Percentiles rank a stretch among this genome's conserved stretches.
Conservation (phyloP, 1,140 invertebrate genomes). For the Cyclina sinensis region DNA sequence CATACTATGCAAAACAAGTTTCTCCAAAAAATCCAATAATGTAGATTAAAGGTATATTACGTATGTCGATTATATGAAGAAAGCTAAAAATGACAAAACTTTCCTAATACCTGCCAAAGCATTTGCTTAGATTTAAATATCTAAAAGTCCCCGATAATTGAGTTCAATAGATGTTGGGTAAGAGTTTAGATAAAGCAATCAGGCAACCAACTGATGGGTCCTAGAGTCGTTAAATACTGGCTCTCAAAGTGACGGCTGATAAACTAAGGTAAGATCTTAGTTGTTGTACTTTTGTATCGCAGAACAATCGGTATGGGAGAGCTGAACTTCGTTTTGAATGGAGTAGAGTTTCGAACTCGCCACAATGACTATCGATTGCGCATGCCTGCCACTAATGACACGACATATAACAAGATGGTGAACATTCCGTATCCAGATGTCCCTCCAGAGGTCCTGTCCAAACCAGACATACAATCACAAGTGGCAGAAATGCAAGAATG, state of each 20-base stretch:
- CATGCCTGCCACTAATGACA: conserved; percentile 71
- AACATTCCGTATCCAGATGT: conserved; percentile 81
- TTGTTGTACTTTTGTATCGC: neutral
- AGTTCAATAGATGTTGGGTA: neutral
- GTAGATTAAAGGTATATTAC: too few species aligned
- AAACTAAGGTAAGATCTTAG: neutral
- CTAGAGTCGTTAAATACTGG: neutral
- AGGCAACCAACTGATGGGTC: neutral
- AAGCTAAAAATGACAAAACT: too few species aligned
- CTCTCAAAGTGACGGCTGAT: neutral
- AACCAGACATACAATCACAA: conserved; percentile 76
- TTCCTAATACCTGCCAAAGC: too few species aligned
- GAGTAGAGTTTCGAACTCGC: conserved; percentile 82
- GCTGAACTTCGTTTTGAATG: conserved; percentile 79
- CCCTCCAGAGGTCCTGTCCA: conserved; percentile 75
- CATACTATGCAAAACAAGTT: too few species aligned
- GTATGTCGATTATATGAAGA: too few species aligned
- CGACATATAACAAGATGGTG: conserved; percentile 71
- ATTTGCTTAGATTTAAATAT: too few species aligned
- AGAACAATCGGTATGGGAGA: conserved; percentile 82
- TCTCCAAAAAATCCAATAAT: too few species aligned
- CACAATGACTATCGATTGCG: conserved; percentile 83
- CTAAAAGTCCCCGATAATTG: neutral
- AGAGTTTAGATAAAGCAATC: neutral
- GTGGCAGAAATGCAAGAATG: conserved; percentile 81